Conservation (phyloP, 2,888 invertebrate genomes). For the Synanthedon vespiformis region DNA sequence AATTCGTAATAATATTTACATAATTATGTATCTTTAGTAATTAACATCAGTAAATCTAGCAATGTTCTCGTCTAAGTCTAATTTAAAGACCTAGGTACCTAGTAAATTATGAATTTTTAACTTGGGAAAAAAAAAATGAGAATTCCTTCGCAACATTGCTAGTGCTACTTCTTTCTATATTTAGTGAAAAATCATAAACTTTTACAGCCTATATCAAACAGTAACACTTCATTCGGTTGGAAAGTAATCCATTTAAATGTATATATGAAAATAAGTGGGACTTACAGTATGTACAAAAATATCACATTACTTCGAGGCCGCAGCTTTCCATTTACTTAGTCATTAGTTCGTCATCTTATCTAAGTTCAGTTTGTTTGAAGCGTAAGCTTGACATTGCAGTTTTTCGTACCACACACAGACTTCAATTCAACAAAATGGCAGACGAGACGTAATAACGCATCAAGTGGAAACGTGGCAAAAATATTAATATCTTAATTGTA, state of each 20-base stretch:
- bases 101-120: not conserved
- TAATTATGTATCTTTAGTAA: conserved; percentile 48
- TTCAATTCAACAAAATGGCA: too few species aligned
- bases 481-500: too few species aligned
- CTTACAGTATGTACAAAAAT: conserved; percentile 72
- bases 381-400: conserved; percentile 46
- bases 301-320: conserved; percentile 72
- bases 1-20: conserved; percentile 58
- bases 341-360: conserved; percentile 60
- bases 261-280: conserved; percentile 70
- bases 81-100: too few species aligned
- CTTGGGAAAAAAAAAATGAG: not conserved
- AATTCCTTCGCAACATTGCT: not conserved
- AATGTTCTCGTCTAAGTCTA: not conserved
- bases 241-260: conserved; percentile 68
- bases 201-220: conserved; percentile 37
- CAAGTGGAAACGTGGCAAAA: too few species aligned
- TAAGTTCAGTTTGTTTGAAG: conserved; percentile 55
- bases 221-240: conserved; percentile 53
- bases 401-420: too few species aligned
- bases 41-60: conserved; percentile 13
- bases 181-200: conserved; percentile 26
- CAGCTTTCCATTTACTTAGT: conserved; percentile 67
- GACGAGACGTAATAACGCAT: too few species aligned
- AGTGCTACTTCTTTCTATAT: not conserved